Percentiles rank a stretch among this genome's conserved stretches.
phyloP scores from a whole-genome alignment of 2,888 invertebrate species.

The Stictocephala bisonia region DNA sequence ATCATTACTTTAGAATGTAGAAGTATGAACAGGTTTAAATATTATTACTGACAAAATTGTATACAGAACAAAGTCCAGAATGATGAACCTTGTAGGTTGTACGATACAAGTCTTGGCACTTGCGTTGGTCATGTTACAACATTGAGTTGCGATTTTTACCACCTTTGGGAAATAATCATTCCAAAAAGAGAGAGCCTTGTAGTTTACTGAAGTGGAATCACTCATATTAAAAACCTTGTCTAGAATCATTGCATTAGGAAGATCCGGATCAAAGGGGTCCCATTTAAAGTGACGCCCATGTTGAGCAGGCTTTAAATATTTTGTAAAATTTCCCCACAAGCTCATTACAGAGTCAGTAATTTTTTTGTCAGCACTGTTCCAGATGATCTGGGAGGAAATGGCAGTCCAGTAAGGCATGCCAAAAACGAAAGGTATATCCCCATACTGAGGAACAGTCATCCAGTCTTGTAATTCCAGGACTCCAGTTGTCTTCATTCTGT shows the following conservation, averaged over 20 bases:
- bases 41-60: too few species aligned
- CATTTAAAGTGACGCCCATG: conserved; percentile 79
- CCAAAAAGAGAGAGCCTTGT: conserved; percentile 85
- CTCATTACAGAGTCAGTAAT: conserved; percentile 84
- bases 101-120: conserved; percentile 25
- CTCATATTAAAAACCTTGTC: conserved; percentile 84
- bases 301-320: conserved; percentile 74
- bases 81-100: too few species aligned
- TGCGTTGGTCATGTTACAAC: conserved; percentile 72
- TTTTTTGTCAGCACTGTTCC: conserved; percentile 83
- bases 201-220: conserved; percentile 74
- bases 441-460: conserved; percentile 85
- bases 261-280: conserved; percentile 76
- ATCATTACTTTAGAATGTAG: too few species aligned
- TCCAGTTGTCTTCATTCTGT: conserved; percentile 65
- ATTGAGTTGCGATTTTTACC: conserved; percentile 76
- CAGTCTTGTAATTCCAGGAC: conserved; percentile 78
- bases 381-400: conserved; percentile 67
- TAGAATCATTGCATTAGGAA: conserved; percentile 78
- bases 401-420: conserved; percentile 80
- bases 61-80: too few species aligned
- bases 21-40: too few species aligned
- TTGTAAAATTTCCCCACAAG: conserved; percentile 83
- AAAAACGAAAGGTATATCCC: conserved; percentile 84
- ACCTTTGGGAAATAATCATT: conserved; percentile 85